Evolutionary conservation across 2,888 invertebrate species (phyloP).

Genomic region (Eristalis arbustorum): DNA sequence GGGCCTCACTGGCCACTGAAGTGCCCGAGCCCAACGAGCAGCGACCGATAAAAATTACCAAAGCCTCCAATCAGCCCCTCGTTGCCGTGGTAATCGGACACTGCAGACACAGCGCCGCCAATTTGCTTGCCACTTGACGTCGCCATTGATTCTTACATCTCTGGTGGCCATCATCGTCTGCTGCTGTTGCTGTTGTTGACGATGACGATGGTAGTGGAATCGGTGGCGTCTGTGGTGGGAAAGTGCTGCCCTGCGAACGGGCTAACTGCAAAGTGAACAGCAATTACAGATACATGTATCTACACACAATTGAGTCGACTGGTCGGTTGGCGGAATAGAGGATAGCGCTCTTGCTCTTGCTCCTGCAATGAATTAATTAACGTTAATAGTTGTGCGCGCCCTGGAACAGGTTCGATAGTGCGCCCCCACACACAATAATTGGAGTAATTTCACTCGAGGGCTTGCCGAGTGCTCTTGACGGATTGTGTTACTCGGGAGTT

Average conservation of each 20-base stretch:
- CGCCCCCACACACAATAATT: slow-evolving; percentile 60
- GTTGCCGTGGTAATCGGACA: slow-evolving; percentile 60
- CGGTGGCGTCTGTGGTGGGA: not conserved
- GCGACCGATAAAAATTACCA: slow-evolving; percentile 19
- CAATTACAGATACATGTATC: slow-evolving; percentile 57
- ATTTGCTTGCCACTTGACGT: slow-evolving; percentile 66
- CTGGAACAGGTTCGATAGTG: slow-evolving; percentile 69
- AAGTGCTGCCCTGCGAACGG: not conserved
- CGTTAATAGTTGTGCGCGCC: slow-evolving; percentile 70
- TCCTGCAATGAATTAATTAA: slow-evolving; percentile 69
- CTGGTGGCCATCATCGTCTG: slow-evolving; percentile 25
- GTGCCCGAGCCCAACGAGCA: not conserved
- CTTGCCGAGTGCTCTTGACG: slow-evolving; percentile 64
- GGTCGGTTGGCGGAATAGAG: slow-evolving; percentile 1
- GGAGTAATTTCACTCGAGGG: slow-evolving; percentile 67
- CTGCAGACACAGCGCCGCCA: slow-evolving; percentile 69
- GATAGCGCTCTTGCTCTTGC: slow-evolving; percentile 39
- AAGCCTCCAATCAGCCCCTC: slow-evolving; percentile 28
- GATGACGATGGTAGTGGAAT: not conserved
- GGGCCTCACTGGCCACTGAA: not conserved
- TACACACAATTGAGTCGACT: slow-evolving; percentile 22
- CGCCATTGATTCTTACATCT: slow-evolving; percentile 58
- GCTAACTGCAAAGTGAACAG: slow-evolving; percentile 49
- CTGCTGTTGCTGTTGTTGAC: not conserved
- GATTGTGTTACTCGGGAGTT: slow-evolving; percentile 67